Evolutionary conservation across 2,888 invertebrate genomes (phyloP), one percentile per base, ranked within the genome.

Genomic region (Sminthurides aquaticus): DNA sequence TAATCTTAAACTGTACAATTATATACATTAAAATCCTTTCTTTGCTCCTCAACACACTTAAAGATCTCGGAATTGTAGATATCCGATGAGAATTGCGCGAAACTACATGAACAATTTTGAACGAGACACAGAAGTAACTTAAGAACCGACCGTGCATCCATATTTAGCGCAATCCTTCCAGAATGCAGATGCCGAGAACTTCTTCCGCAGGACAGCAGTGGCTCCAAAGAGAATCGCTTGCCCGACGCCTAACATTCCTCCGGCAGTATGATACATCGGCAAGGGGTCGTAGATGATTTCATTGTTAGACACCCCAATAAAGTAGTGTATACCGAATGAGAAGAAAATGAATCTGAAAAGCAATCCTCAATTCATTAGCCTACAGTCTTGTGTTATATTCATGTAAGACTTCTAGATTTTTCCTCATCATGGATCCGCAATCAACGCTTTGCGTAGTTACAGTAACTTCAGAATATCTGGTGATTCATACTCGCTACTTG

Each of bases 211-310:
- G 1, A 81, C 82, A 25, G 82, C 77, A 11, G 82, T 80, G 52
- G 78, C 78, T 8, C 83, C 82, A 79, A 58, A 79, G 77, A 69
- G 78, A 77, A 67, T 62, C 20, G 75, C 64, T 49, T 65, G 65
- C 2, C 67, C 65, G 29, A 79, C 76, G 3, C 81, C 82, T 3
- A 82, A 75, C 69, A 82, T 79, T 3, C 84, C 84, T 57, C 83
- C 84, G 8, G 83, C 82, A 5, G 84, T 81, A 75, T 85, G 84
- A 75, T 85, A 85, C 56, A 85, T 77, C 1, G 84, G 85, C 71
- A 85, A 78, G 0, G 82, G 79, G 69, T 82, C 80, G 75, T 85
- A 85, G 43, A 84, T 76, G 2, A 82, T 75, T 73, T 84, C 84
- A 27, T 78, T 72, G 2, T 75, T 67, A 3, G 68, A 70, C 26